Conservation (phyloP, 2,888 invertebrate genomes). For the Tryphoninae sp. region DNA sequence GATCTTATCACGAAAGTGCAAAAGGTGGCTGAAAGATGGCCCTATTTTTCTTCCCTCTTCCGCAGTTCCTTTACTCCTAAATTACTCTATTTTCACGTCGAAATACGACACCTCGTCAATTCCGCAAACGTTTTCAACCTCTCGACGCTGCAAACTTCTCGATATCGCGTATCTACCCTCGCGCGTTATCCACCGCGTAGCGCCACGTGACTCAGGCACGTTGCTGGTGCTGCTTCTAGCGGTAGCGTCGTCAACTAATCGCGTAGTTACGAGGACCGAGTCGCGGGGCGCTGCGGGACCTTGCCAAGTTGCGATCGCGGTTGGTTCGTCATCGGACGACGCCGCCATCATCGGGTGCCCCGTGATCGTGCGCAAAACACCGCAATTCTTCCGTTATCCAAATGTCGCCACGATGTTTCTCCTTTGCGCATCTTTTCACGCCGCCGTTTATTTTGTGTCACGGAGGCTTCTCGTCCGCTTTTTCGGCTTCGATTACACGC, state of each 20-base stretch:
- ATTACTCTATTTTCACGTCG: background rate
- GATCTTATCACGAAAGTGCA: background rate
- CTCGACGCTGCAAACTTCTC: slow-evolving; percentile 34
- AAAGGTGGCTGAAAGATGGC: background rate
- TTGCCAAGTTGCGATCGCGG: slow-evolving; percentile 58
- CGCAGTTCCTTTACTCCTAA: background rate
- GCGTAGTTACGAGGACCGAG: slow-evolving; percentile 56
- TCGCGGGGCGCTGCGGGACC: slow-evolving; percentile 57
- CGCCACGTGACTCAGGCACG: slow-evolving; percentile 37
- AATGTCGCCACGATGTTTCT: slow-evolving; percentile 36
- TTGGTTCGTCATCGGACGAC: slow-evolving; percentile 54
- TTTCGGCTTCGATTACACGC: background rate
- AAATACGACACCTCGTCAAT: background rate
- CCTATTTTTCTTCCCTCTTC: background rate
- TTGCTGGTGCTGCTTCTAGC: slow-evolving; percentile 51
- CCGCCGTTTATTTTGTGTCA: background rate
- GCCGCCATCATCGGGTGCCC: slow-evolving; percentile 72
- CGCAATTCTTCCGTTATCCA: slow-evolving; percentile 28
- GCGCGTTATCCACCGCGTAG: slow-evolving; percentile 49
- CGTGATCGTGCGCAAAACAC: slow-evolving; percentile 56
- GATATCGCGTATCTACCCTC: slow-evolving; percentile 39
- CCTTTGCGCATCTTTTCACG: slow-evolving; percentile 51
- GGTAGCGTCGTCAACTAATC: slow-evolving; percentile 42
- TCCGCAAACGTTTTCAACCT: background rate
- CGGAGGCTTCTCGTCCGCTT: background rate